A percentile compares a stretch with the other conserved stretches of the same genome.
Conservation (phyloP, 2,113 vertebrate species). For the Dasyurus viverrinus region DNA sequence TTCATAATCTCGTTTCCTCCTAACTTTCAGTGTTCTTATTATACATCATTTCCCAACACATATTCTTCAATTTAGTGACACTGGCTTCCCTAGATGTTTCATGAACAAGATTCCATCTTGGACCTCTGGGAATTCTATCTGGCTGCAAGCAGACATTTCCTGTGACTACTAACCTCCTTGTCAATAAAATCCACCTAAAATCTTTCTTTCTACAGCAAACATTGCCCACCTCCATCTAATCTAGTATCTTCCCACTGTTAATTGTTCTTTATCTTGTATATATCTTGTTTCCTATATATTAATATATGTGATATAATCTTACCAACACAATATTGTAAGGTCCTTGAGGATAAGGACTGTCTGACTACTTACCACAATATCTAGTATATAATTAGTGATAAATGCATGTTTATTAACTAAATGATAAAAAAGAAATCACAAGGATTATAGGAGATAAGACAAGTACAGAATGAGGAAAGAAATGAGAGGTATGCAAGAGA, state of each 20-base stretch:
- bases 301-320: not conserved
- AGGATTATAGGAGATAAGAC: not conserved
- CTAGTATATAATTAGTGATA: not conserved
- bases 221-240: not conserved
- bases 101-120: not conserved
- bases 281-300: not conserved
- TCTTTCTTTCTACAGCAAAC: not conserved
- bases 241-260: not conserved
- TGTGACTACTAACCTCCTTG: not conserved
- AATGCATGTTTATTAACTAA: not conserved
- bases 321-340: no score
- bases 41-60: not conserved
- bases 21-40: not conserved
- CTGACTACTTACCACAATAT: not conserved
- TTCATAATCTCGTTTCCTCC: not conserved
- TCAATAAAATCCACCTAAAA: not conserved
- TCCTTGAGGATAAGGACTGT: not conserved
- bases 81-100: not conserved
- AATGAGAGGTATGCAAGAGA: no score
- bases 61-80: not conserved
- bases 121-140: not conserved
- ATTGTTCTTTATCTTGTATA: not conserved
- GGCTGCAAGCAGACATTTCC: rapidly evolving
- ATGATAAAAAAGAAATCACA: not conserved
- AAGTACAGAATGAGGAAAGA: not conserved